phyloP scores from a whole-genome alignment of 2,113 vertebrate genomes.

The Perca flavescens region DNA sequence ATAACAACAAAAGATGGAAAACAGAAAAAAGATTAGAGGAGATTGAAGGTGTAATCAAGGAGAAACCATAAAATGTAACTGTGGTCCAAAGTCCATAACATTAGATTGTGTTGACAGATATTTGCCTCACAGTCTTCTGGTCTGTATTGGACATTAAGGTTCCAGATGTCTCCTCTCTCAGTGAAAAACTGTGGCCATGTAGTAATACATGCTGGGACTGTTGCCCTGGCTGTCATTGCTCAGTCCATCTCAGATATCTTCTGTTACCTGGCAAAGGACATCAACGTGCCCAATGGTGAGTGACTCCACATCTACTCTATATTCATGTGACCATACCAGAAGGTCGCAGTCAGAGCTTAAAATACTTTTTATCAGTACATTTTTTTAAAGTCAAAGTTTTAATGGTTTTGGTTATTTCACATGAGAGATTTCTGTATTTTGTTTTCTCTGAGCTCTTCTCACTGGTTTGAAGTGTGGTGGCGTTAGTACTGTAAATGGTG shows the following conservation, averaged over 20 bases:
- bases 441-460: background rate
- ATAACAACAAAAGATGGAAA: background rate
- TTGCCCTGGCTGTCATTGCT: conserved; percentile 47
- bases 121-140: background rate
- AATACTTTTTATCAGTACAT: no score
- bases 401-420: no score
- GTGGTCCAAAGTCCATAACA: conserved; percentile 62
- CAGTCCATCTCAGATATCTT: conserved; percentile 44
- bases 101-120: background rate
- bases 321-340: background rate
- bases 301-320: background rate
- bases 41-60: background rate
- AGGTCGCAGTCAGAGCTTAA: background rate
- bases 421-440: no score
- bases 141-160: background rate
- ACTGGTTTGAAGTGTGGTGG: no score
- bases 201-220: conserved; percentile 32
- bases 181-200: background rate
- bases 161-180: background rate
- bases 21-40: background rate
- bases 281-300: conserved; percentile 66
- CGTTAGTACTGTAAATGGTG: background rate
- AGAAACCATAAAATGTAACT: background rate
- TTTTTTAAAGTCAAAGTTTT: no score
- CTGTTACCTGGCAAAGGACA: conserved; percentile 37